Conservation (phyloP, 1,140 invertebrate species). For the Wasmannia auropunctata region DNA sequence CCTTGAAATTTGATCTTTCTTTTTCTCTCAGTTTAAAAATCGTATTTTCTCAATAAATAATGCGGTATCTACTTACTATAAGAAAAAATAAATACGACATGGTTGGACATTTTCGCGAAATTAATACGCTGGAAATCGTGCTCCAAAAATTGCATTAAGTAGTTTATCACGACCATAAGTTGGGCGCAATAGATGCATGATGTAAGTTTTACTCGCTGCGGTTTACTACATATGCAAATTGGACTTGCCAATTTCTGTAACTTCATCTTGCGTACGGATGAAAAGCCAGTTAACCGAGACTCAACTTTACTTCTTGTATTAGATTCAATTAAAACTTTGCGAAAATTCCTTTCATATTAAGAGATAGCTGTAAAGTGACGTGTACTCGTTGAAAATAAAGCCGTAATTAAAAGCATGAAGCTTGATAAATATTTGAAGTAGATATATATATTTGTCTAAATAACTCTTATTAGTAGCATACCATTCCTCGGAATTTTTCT, state of each 20-base stretch:
- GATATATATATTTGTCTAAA: not conserved
- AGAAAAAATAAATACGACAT: not conserved
- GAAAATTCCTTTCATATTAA: constrained; percentile 20
- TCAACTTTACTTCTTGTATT: constrained; percentile 17
- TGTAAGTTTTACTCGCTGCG: constrained; percentile 10
- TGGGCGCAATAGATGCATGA: not conserved
- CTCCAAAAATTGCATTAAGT: not conserved
- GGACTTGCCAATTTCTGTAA: constrained; percentile 33
- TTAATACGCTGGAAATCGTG: not conserved
- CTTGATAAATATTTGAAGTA: not conserved
- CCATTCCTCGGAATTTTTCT: not conserved
- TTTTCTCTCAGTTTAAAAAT: not conserved
- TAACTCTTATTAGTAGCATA: not conserved
- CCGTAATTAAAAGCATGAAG: constrained; percentile 10
- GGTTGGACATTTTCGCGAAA: not conserved
- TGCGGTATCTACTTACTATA: not conserved
- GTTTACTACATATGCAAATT: constrained; percentile 45
- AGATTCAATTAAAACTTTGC: constrained; percentile 54
- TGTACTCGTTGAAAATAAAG: not conserved
- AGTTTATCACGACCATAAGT: constrained; percentile 15
- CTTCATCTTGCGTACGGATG: constrained; percentile 12
- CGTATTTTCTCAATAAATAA: not conserved
- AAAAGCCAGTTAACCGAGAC: constrained; percentile 16
- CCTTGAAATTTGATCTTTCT: not conserved
- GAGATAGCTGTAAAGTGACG: constrained; percentile 16